phyloP scores from a whole-genome alignment of 2,797 vertebrate genomes.

The Scolopax rusticola region DNA sequence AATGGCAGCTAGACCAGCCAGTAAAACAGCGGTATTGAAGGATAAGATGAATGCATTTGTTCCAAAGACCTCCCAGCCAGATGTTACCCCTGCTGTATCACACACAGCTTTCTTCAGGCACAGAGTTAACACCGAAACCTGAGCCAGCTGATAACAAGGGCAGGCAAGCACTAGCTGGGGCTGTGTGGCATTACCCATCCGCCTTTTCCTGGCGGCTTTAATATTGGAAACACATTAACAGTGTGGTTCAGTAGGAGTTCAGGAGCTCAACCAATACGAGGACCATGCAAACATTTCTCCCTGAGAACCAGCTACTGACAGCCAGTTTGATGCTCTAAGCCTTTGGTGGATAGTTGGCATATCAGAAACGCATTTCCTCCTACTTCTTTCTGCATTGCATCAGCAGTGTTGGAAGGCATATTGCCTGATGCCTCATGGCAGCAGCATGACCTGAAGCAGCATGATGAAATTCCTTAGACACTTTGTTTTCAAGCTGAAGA shows the following conservation, averaged over 20 bases:
- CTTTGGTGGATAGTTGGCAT: not conserved
- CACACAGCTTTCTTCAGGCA: not conserved
- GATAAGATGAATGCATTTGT: not conserved
- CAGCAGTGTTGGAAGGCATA: not conserved
- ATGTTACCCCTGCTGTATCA: conserved; percentile 6
- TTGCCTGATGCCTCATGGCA: not conserved
- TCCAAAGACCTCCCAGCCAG: conserved; percentile 42
- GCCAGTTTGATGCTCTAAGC: not conserved
- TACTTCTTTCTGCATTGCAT: not conserved
- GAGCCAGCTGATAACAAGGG: not conserved
- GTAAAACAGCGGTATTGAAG: not conserved
- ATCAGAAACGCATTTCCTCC: not conserved
- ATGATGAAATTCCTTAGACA: not conserved
- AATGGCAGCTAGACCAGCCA: not conserved
- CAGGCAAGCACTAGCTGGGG: not conserved
- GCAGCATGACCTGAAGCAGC: not conserved
- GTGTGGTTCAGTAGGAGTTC: not conserved
- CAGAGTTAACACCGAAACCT: not conserved
- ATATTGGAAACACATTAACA: not conserved
- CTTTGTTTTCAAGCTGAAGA: not conserved
- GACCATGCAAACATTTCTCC: not conserved
- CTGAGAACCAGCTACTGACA: not conserved
- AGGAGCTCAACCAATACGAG: not conserved
- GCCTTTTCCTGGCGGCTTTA: not conserved
- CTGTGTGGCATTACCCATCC: not conserved